Conservation (phyloP, 2,888 invertebrate genomes). For the Folsomia candida region DNA sequence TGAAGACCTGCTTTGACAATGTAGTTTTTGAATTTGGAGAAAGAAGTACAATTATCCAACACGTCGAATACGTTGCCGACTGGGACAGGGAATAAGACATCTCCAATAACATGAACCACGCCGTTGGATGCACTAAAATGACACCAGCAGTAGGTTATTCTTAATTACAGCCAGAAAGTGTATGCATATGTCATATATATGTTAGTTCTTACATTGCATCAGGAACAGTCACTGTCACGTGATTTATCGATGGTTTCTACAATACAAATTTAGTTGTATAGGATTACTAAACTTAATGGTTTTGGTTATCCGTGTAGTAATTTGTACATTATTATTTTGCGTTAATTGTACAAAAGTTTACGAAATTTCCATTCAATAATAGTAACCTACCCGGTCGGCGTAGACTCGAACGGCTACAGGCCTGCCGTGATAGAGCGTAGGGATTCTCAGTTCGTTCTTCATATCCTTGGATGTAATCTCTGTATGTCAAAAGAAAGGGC, state of each 20-base stretch:
- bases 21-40: constrained; percentile 47
- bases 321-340: too few relatives aligned
- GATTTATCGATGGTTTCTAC: constrained; percentile 47
- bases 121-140: constrained; percentile 51
- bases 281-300: neutral
- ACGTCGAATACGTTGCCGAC: constrained; percentile 50
- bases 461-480: constrained; percentile 49
- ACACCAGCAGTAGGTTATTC: too few relatives aligned
- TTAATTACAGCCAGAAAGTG: too few relatives aligned
- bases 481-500: too few relatives aligned
- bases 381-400: constrained; percentile 49
- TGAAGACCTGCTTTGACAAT: constrained; percentile 48
- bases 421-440: constrained; percentile 48
- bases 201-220: too few relatives aligned
- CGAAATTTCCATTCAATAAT: too few relatives aligned
- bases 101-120: constrained; percentile 50
- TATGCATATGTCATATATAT: too few relatives aligned
- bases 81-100: constrained; percentile 50
- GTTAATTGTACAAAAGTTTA: too few relatives aligned
- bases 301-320: neutral
- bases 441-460: constrained; percentile 49
- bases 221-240: constrained; percentile 50
- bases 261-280: neutral
- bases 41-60: constrained; percentile 49
- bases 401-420: constrained; percentile 48